Conservation (phyloP, 2,113 vertebrate species). For the Nycticebus coucang region DNA sequence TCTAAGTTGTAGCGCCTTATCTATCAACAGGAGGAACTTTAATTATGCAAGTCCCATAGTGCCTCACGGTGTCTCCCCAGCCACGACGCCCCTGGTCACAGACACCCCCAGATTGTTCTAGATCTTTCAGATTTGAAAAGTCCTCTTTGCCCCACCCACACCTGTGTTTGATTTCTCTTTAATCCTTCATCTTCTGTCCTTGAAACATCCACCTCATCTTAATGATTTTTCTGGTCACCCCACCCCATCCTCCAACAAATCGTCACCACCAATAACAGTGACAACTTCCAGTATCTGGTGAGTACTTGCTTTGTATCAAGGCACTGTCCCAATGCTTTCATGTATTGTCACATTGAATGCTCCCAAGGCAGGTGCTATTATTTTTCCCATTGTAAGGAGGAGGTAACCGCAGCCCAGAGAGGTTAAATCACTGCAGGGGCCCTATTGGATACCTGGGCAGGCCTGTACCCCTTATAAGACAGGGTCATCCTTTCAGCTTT, state of each 20-base stretch:
- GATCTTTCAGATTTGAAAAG: background rate
- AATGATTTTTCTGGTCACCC: background rate
- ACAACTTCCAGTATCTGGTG: rapidly evolving
- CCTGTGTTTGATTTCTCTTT: background rate
- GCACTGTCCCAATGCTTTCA: background rate
- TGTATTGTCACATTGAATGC: background rate
- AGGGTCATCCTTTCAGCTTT: background rate
- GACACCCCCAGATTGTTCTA: background rate
- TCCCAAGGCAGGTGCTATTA: background rate
- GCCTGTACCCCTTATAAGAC: background rate
- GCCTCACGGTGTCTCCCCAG: background rate
- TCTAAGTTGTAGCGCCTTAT: rapidly evolving
- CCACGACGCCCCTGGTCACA: background rate
- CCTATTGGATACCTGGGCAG: background rate
- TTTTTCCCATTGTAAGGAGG: background rate
- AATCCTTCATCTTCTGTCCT: background rate
- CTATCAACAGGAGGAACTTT: background rate
- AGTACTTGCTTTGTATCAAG: background rate
- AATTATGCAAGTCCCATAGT: too few relatives aligned
- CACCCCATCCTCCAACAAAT: background rate
- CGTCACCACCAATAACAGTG: rapidly evolving
- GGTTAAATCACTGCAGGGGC: rapidly evolving
- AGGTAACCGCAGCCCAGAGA: background rate
- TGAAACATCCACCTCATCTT: background rate
- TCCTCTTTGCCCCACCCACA: background rate